Evolutionary conservation across 2,888 invertebrate genomes (phyloP), one percentile per base, ranked within the genome.

Genomic region (Crioceris asparagi): DNA sequence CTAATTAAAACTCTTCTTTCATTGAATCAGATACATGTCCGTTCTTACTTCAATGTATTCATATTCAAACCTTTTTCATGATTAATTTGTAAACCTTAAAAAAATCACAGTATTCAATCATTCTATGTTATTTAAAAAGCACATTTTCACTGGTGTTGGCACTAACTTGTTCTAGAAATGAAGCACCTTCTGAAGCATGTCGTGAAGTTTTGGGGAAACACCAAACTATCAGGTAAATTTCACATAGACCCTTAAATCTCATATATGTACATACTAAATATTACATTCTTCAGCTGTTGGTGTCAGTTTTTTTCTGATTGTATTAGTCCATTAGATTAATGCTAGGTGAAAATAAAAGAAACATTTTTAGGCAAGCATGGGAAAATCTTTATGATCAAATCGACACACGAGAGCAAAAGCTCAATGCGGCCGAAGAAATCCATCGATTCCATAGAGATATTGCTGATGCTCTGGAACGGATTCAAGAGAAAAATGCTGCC

Each of bases 371-470:
- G 44, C 77, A 79, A 50, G 77, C 77, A 3, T 98, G 97, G 96
- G 82, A 86, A 46, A 79, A 83, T 30, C 74, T 97, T 0, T 71
- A 92, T 33, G 83, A 87, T 34, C 79, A 88, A 57, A 83, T 96
- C 40, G 83, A 84, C 50, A 79, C 84, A 32, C 77, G 96, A 10
- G 88, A 88, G 46, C 78, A 83, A 43, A 82, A 91, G 27, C 69
- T 98, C 25, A 80, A 83, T 57, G 96, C 92, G 1, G 97, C 97
- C 1, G 94, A 90, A 7, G 93, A 96, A 68, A 91, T 97, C 48
- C 97, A 97, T 65, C 77, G 93, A 37, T 97, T 94, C 74, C 96
- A 97, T 67, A 78, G 94, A 36, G 96, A 96, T 65, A 91, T 87
- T 2, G 87, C 84, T 15, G 94, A 96, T 57, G 84, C 92, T 2